Conservation (phyloP, 2,113 vertebrate genomes). For the Chamaetylas fuelleborni region DNA sequence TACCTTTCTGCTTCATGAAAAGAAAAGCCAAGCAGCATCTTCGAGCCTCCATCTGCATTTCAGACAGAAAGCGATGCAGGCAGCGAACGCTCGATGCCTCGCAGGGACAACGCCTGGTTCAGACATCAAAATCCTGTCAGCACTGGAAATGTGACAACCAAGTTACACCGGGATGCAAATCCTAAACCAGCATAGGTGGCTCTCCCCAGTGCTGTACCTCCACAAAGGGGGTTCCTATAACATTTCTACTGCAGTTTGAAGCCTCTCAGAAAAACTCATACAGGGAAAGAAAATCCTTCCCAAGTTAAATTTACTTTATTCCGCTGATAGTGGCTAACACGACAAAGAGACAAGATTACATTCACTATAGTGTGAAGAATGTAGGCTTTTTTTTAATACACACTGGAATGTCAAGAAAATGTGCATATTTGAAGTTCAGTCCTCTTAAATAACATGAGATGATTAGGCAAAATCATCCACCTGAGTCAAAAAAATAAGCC, state of each 20-base stretch:
- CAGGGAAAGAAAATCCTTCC: neutral
- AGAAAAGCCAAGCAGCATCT: neutral
- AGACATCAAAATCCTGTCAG: neutral
- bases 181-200: neutral
- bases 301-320: constrained; percentile 50
- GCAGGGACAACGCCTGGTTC: constrained; percentile 37
- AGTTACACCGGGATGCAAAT: neutral
- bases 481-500: neutral
- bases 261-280: neutral
- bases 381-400: neutral
- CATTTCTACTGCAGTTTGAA: neutral
- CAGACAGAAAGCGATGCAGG: constrained; percentile 10
- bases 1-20: neutral
- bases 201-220: neutral
- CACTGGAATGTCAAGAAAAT: neutral
- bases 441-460: constrained; percentile 35
- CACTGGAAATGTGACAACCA: neutral
- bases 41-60: neutral
- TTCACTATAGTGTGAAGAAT: neutral
- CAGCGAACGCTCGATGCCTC: neutral
- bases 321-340: neutral
- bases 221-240: neutral
- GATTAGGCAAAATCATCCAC: constrained; percentile 32
- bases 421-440: constrained; percentile 2
- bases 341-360: neutral